Evolutionary conservation across 2,113 vertebrate species (phyloP).

Genomic region (Charadrius vociferus): DNA sequence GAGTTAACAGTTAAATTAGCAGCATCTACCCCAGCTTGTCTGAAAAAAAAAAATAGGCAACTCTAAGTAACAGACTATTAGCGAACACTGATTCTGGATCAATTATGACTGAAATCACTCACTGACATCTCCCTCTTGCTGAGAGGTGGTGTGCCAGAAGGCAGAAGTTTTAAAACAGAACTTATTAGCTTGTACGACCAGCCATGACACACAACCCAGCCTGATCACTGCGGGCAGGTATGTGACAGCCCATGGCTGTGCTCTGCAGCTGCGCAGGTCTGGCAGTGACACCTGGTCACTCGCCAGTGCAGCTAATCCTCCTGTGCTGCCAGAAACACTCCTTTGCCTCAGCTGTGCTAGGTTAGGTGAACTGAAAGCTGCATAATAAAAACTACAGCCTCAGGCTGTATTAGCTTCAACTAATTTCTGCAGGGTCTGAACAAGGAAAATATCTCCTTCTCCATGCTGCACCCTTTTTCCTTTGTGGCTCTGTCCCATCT

Average conservation of each 20-base stretch:
- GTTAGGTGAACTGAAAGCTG: neutral
- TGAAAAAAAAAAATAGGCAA: neutral
- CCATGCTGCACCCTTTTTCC: neutral
- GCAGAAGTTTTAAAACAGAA: neutral
- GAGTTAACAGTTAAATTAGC: slow-evolving; percentile 15
- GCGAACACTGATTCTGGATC: neutral
- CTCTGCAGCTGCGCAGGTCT: neutral
- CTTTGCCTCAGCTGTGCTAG: neutral
- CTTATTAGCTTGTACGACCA: neutral
- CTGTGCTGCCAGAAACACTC: neutral
- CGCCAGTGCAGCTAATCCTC: neutral
- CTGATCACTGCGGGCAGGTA: fast-evolving
- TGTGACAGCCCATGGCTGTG: neutral
- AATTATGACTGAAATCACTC: neutral
- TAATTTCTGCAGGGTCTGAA: neutral
- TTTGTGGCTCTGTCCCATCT: neutral
- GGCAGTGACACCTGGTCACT: neutral
- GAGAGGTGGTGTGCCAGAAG: neutral
- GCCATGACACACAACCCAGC: neutral
- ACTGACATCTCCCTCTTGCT: neutral
- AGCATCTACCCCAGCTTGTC: neutral
- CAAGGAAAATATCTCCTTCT: neutral
- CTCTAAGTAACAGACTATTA: neutral
- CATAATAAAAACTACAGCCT: neutral
- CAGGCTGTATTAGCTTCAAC: neutral